These are phyloP conservation scores for Paramuricea clavata DNA, from an alignment of 92 coral and sea anemone species.

Conservation along the genomic window DNA sequence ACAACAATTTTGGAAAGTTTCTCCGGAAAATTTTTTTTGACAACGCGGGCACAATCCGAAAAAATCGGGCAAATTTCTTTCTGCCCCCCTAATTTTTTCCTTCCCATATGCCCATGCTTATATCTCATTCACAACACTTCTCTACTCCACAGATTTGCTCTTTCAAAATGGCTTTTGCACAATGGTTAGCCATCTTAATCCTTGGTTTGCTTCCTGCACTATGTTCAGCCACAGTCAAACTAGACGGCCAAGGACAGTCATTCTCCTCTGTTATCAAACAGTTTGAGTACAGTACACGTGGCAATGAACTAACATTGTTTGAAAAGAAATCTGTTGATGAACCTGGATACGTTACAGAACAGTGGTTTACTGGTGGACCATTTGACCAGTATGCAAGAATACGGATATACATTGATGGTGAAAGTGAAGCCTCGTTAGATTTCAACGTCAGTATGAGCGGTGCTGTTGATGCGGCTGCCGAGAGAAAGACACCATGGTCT, in stretches of 20 bases:
- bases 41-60: too few relatives aligned
- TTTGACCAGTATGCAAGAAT: constrained; percentile 29
- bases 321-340: constrained; percentile 40
- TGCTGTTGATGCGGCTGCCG: constrained; percentile 22
- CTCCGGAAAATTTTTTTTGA: too few relatives aligned
- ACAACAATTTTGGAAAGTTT: too few relatives aligned
- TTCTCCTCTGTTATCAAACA: constrained; percentile 55
- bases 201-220: background rate
- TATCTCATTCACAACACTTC: too few relatives aligned
- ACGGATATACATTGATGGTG: constrained; percentile 57
- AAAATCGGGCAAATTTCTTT: too few relatives aligned
- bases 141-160: background rate
- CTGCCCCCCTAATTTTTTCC: too few relatives aligned
- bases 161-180: background rate
- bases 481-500: constrained; percentile 64
- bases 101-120: too few relatives aligned
- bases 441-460: constrained; percentile 35
- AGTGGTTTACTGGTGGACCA: constrained; percentile 55
- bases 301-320: constrained; percentile 44
- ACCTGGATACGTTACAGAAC: constrained; percentile 64
- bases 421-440: constrained; percentile 50
- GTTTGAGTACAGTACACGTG: background rate
- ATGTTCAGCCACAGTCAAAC: background rate
- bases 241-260: background rate
- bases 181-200: background rate